These are phyloP conservation scores for Strix uralensis DNA, from an alignment of 2,113 vertebrate genomes.

Conservation along the genomic window DNA sequence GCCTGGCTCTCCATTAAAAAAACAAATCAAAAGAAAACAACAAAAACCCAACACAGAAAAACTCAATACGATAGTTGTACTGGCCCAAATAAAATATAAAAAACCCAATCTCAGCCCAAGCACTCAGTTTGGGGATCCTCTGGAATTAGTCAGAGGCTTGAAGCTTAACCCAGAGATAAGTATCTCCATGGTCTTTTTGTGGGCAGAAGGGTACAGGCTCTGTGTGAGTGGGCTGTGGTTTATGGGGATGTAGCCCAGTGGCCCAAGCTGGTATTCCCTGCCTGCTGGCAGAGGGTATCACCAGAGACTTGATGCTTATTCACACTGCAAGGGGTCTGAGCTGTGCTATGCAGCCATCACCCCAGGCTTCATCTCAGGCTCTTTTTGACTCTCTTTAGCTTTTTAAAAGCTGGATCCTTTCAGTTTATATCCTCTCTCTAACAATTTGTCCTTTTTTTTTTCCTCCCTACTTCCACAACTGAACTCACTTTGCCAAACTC, in stretches of 20 bases:
- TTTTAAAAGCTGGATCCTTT: background rate
- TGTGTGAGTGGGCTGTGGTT: background rate
- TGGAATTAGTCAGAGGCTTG: background rate
- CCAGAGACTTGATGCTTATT: background rate
- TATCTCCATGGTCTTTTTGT: background rate
- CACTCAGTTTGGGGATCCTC: background rate
- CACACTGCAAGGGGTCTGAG: background rate
- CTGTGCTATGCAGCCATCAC: background rate
- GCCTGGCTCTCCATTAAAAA: background rate
- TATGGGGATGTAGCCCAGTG: accelerated
- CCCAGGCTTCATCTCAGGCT: background rate
- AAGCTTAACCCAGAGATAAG: background rate
- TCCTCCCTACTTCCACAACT: background rate
- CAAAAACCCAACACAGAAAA: background rate
- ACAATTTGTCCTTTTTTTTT: background rate
- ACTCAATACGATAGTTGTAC: background rate
- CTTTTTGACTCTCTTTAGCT: background rate
- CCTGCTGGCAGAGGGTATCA: background rate
- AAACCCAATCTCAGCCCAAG: background rate
- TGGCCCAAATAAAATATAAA: background rate
- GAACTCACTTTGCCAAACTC: background rate
- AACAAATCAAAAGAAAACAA: background rate
- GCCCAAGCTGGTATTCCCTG: background rate
- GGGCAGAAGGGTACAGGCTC: background rate
- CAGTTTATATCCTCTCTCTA: background rate